phyloP scores from a whole-genome alignment of 2,888 invertebrate genomes.

The Brassicogethes aeneus region DNA sequence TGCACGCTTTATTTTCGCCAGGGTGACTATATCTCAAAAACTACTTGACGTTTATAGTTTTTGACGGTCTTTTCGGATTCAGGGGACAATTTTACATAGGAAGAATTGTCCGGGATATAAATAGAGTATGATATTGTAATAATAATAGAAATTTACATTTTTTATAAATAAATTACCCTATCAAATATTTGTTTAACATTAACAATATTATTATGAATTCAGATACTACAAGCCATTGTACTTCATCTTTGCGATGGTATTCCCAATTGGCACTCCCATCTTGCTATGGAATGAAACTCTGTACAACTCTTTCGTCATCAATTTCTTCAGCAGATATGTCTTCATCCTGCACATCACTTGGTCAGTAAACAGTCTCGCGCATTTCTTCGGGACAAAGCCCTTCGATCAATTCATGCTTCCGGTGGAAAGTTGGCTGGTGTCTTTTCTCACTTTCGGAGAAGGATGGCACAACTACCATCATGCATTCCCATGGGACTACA shows the following conservation, averaged over 20 bases:
- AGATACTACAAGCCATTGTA: constrained; percentile 59
- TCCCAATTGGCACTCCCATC: constrained; percentile 58
- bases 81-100: no score
- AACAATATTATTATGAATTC: no score
- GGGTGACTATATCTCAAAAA: no score
- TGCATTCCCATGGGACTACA: constrained; percentile 61
- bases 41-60: no score
- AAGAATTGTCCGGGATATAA: no score
- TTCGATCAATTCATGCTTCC: constrained; percentile 65
- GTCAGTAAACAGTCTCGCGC: constrained; percentile 76
- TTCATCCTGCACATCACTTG: constrained; percentile 65
- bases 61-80: no score
- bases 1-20: no score
- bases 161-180: no score
- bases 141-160: no score
- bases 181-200: no score
- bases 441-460: constrained; percentile 51
- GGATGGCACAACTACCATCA: constrained; percentile 78
- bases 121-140: no score
- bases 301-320: constrained; percentile 50
- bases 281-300: constrained; percentile 60
- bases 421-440: constrained; percentile 54
- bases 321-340: constrained; percentile 54
- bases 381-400: constrained; percentile 68
- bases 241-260: constrained; percentile 46